Evolutionary conservation across 1,140 invertebrate genomes (phyloP).

Genomic region (Teleogryllus occipitalis): DNA sequence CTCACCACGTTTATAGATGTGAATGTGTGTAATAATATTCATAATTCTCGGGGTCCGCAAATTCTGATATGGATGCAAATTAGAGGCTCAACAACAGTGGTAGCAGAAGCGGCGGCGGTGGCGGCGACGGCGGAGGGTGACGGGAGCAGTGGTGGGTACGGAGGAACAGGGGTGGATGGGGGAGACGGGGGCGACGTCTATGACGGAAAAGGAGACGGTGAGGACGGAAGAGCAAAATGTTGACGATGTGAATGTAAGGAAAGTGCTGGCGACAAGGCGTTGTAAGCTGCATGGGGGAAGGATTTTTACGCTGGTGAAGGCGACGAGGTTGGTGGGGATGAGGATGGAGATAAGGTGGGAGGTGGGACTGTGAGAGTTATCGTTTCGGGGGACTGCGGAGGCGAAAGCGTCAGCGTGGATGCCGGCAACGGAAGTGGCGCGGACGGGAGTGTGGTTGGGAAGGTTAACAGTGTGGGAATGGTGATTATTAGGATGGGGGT

Average conservation of each 20-base stretch:
- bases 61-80: slow-evolving; percentile 18
- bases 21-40: slow-evolving; percentile 18
- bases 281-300: neutral
- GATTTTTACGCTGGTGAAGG: too few species aligned
- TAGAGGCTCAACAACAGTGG: slow-evolving; percentile 11
- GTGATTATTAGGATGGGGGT: too few species aligned
- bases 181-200: neutral
- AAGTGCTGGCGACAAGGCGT: neutral
- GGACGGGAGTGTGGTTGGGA: too few species aligned
- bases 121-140: neutral
- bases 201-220: too few species aligned
- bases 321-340: too few species aligned
- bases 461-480: too few species aligned
- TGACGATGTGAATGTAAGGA: neutral
- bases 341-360: too few species aligned
- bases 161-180: neutral
- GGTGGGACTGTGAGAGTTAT: too few species aligned
- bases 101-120: neutral
- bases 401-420: too few species aligned
- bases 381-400: too few species aligned
- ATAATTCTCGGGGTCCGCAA: slow-evolving; percentile 14
- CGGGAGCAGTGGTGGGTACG: neutral
- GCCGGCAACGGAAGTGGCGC: too few species aligned
- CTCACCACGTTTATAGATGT: slow-evolving; percentile 16
- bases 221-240: neutral